Conservation (phyloP, 2,888 invertebrate genomes). For the Tetropium fuscum region DNA sequence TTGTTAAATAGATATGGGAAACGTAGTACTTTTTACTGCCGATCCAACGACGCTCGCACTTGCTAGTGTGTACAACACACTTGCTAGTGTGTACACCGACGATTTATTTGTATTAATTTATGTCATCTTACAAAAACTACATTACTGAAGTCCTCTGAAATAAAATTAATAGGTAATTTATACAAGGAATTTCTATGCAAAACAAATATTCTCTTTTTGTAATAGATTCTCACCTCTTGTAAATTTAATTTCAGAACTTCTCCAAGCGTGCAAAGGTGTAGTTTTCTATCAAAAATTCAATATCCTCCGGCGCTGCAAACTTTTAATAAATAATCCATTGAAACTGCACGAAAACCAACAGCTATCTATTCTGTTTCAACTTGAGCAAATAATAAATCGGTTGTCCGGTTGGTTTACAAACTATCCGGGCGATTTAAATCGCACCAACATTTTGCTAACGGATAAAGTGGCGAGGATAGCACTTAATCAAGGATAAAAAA, state of each 20-base stretch:
- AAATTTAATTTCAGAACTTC: slow-evolving; percentile 15
- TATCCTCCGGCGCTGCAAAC: slow-evolving; percentile 5
- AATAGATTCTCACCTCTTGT: neutral
- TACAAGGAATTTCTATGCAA: too few species aligned
- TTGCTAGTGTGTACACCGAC: too few species aligned
- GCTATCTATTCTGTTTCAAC: slow-evolving; percentile 10
- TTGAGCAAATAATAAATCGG: slow-evolving; percentile 35
- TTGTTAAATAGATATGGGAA: too few species aligned
- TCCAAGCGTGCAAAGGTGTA: neutral
- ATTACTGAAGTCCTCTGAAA: too few species aligned
- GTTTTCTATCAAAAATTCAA: slow-evolving; percentile 8
- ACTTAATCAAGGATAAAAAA: slow-evolving; percentile 46
- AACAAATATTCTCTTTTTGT: too few species aligned
- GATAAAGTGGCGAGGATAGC: slow-evolving; percentile 40
- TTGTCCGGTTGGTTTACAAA: slow-evolving; percentile 41
- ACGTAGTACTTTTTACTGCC: too few species aligned
- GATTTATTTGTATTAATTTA: too few species aligned
- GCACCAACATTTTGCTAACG: slow-evolving; percentile 39
- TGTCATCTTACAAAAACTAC: too few species aligned
- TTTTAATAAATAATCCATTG: slow-evolving; percentile 18
- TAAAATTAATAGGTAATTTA: too few species aligned
- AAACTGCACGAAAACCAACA: slow-evolving; percentile 5
- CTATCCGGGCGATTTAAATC: slow-evolving; percentile 40
- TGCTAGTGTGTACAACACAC: too few species aligned
- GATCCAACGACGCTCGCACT: too few species aligned